These are phyloP conservation scores for Flexamia atlantica DNA, from an alignment of 2,888 invertebrate genomes.

Conservation along the genomic window DNA sequence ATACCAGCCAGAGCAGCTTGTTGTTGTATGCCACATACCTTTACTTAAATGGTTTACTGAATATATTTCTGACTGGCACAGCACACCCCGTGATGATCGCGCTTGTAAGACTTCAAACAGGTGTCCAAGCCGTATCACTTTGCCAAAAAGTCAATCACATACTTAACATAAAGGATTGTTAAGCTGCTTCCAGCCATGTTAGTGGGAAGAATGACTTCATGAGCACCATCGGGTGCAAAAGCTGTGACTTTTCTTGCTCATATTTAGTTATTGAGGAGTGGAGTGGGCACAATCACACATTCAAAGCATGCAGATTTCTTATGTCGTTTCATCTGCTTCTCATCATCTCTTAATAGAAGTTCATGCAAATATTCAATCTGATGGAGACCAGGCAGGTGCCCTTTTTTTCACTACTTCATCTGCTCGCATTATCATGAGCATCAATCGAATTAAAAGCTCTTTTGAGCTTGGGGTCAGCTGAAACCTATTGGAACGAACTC, in stretches of 20 bases:
- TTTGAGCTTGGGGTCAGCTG: too few species aligned
- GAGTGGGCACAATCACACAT: conserved; percentile 73
- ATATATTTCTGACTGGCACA: too few species aligned
- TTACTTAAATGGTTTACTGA: too few species aligned
- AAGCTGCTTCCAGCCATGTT: conserved; percentile 96
- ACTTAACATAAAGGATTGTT: conserved; percentile 92
- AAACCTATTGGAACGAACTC: conserved; percentile 79
- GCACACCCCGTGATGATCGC: too few species aligned
- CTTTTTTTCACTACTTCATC: conserved; percentile 69
- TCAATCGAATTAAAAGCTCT: conserved; percentile 83
- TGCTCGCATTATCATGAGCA: conserved; percentile 73
- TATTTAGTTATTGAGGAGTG: conserved; percentile 89
- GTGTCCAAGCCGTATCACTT: too few species aligned
- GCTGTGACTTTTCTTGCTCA: conserved; percentile 84
- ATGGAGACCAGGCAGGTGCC: conserved; percentile 89
- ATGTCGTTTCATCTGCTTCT: background rate
- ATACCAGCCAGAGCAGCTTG: too few species aligned
- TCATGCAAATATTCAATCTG: conserved; percentile 88
- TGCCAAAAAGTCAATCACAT: too few species aligned
- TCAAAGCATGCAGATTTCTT: background rate
- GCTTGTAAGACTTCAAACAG: too few species aligned
- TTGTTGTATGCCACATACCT: too few species aligned
- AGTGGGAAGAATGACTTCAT: conserved; percentile 93
- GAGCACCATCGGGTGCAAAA: conserved; percentile 79
- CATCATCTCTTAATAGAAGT: conserved; percentile 71